phyloP scores from a whole-genome alignment of 2,113 vertebrate genomes.

The Psammodynastes pulverulentus region DNA sequence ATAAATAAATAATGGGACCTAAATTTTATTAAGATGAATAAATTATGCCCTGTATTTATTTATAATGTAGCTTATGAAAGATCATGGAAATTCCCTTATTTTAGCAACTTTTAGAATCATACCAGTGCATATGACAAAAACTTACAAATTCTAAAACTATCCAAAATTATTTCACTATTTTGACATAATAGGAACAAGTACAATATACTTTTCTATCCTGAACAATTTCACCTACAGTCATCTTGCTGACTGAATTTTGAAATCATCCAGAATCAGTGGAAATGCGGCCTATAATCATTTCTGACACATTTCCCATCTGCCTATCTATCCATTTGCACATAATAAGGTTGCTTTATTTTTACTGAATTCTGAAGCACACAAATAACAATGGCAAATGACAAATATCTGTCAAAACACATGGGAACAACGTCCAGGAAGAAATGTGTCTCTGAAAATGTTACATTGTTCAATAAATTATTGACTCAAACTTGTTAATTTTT shows the following conservation, averaged over 20 bases:
- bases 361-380: background rate
- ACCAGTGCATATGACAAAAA: slow-evolving; percentile 20
- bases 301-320: background rate
- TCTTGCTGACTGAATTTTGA: background rate
- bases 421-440: slow-evolving; percentile 29
- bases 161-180: background rate
- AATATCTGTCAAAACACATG: background rate
- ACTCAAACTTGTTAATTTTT: background rate
- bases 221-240: accelerated
- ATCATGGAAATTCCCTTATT: background rate
- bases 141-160: background rate
- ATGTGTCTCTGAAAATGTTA: background rate
- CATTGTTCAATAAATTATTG: slow-evolving; percentile 29
- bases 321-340: background rate
- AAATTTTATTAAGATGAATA: background rate
- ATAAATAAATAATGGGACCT: background rate
- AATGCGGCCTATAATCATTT: background rate
- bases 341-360: background rate
- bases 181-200: slow-evolving; percentile 10
- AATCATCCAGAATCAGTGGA: background rate
- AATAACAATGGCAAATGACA: background rate
- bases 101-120: slow-evolving; percentile 29
- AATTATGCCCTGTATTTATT: background rate
- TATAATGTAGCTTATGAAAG: background rate
- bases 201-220: background rate